A percentile compares a stretch with the other conserved stretches of the same genome.
Evolutionary conservation across 1,140 invertebrate genomes (phyloP).

Genomic region (Heliconius hermathena): DNA sequence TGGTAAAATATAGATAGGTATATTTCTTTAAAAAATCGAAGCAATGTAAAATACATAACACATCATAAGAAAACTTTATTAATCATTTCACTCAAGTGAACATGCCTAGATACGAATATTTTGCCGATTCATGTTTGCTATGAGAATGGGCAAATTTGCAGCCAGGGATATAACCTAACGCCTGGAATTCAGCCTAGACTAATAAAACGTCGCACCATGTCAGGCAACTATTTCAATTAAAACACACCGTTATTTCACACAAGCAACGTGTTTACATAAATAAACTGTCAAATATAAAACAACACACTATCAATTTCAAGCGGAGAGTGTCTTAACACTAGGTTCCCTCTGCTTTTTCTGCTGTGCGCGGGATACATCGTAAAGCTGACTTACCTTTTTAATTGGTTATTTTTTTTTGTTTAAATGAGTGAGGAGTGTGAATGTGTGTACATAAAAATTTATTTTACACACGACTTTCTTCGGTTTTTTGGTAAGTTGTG

Average conservation of each 20-base stretch:
- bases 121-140: background rate
- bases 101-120: background rate
- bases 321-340: too few relatives aligned
- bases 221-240: background rate
- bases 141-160: conserved; percentile 20
- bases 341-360: too few relatives aligned
- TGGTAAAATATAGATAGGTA: too few relatives aligned
- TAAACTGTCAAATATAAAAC: background rate
- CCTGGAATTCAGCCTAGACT: background rate
- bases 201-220: background rate
- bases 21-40: too few relatives aligned
- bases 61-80: background rate
- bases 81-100: background rate
- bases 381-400: too few relatives aligned
- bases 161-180: background rate
- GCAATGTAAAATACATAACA: background rate
- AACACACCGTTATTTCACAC: background rate
- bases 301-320: background rate
- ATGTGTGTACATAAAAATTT: too few relatives aligned
- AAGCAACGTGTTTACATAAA: background rate
- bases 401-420: too few relatives aligned
- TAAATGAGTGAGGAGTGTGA: too few relatives aligned
- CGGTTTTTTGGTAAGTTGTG: too few relatives aligned
- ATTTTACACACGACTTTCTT: too few relatives aligned
- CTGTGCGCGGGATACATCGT: too few relatives aligned